Conservation (phyloP, 1,140 invertebrate species). For the Neodiprion virginianus region DNA sequence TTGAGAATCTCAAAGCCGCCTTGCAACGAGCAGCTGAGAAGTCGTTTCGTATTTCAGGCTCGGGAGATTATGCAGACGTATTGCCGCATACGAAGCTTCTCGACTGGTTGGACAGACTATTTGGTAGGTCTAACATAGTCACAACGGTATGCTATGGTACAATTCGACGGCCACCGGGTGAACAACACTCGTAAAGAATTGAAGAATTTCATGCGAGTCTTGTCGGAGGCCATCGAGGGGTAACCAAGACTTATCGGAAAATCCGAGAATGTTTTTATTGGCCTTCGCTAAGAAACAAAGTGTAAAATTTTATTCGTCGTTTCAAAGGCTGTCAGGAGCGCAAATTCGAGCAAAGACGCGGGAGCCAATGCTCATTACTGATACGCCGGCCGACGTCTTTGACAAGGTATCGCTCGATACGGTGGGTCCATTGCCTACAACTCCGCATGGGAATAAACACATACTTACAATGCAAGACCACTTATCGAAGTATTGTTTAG, state of each 20-base stretch:
- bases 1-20: not conserved
- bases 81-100: not conserved
- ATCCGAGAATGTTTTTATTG: not conserved
- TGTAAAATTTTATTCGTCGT: conserved; percentile 29
- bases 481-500: conserved; percentile 38
- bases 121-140: not conserved
- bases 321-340: conserved; percentile 32
- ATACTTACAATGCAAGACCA: conserved; percentile 43
- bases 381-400: too few species aligned
- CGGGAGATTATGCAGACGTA: not conserved
- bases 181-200: not conserved
- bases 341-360: conserved; percentile 30
- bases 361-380: conserved; percentile 30
- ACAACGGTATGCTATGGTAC: not conserved
- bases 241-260: conserved; percentile 30
- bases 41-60: not conserved
- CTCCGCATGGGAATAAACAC: conserved; percentile 27
- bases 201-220: not conserved
- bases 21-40: not conserved
- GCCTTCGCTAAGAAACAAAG: conserved; percentile 6
- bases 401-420: too few species aligned
- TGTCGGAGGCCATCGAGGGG: not conserved
- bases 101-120: not conserved
- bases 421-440: conserved; percentile 16
- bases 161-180: not conserved